Conservation (phyloP, 2,113 vertebrate species). For the Erythrocercus mccallii region DNA sequence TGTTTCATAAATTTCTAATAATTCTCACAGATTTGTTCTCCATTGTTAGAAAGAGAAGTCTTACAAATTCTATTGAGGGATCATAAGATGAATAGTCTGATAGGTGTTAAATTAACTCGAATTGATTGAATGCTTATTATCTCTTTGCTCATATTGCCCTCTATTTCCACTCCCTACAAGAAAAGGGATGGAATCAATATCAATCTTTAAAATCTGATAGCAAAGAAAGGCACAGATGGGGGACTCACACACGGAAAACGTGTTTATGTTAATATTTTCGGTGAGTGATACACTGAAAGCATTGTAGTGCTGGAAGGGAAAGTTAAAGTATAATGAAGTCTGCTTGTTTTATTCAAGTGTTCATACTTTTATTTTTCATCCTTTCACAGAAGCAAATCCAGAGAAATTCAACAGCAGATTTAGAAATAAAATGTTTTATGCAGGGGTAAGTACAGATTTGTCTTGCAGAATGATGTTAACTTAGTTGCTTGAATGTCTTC, state of each 20-base stretch:
- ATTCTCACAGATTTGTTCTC: background rate
- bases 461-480: background rate
- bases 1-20: background rate
- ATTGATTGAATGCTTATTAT: background rate
- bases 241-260: background rate
- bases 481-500: background rate
- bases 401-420: slow-evolving; percentile 97
- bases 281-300: background rate
- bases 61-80: background rate
- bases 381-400: slow-evolving; percentile 89
- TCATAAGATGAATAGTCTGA: background rate
- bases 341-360: background rate
- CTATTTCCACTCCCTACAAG: background rate
- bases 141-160: background rate
- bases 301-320: background rate
- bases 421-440: slow-evolving; percentile 97
- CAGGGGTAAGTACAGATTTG: slow-evolving; percentile 83
- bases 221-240: background rate
- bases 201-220: background rate
- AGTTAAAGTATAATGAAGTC: background rate
- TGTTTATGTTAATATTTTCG: background rate
- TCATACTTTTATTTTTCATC: slow-evolving; percentile 5
- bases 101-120: background rate
- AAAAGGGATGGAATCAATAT: background rate
- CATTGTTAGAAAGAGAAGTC: background rate